Evolutionary conservation across 2,113 vertebrate species (phyloP).

Genomic region (Megaceryle torquata): DNA sequence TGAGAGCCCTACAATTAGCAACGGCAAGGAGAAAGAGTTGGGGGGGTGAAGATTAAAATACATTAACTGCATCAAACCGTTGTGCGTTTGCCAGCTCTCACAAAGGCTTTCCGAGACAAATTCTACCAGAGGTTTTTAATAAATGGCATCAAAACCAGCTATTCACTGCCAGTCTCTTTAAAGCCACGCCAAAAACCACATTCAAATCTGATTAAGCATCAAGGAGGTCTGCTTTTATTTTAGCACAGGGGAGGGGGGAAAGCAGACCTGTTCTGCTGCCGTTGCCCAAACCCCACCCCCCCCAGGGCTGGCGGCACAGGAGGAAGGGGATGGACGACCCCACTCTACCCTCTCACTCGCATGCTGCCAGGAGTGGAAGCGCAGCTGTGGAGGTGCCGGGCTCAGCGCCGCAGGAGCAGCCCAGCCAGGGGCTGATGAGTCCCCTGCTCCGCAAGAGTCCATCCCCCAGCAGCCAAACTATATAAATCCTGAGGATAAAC

Average conservation of each 20-base stretch:
- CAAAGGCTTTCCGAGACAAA: conserved; percentile 76
- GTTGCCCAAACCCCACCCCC: background rate
- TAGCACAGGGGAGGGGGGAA: background rate
- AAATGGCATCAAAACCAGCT: conserved; percentile 76
- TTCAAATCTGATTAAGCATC: conserved; percentile 75
- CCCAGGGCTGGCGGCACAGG: background rate
- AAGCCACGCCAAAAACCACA: conserved; percentile 74
- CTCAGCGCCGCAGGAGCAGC: accelerated
- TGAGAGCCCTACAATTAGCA: conserved; percentile 55
- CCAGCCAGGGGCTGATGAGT: background rate
- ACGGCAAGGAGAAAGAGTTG: conserved; percentile 21
- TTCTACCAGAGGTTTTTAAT: conserved; percentile 76
- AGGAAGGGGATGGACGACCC: background rate
- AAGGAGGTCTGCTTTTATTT: conserved; percentile 76
- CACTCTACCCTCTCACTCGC: background rate
- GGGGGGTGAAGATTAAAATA: conserved; percentile 59
- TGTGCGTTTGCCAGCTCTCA: conserved; percentile 76
- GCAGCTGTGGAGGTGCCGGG: accelerated
- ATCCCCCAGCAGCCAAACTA: background rate
- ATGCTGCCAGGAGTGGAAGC: accelerated
- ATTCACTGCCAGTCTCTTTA: conserved; percentile 78
- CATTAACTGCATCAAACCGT: conserved; percentile 70
- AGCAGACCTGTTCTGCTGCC: background rate
- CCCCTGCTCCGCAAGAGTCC: background rate
- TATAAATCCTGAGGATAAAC: conserved; percentile 43